Evolutionary conservation across 2,888 invertebrate genomes (phyloP).

Genomic region (Patella depressa): DNA sequence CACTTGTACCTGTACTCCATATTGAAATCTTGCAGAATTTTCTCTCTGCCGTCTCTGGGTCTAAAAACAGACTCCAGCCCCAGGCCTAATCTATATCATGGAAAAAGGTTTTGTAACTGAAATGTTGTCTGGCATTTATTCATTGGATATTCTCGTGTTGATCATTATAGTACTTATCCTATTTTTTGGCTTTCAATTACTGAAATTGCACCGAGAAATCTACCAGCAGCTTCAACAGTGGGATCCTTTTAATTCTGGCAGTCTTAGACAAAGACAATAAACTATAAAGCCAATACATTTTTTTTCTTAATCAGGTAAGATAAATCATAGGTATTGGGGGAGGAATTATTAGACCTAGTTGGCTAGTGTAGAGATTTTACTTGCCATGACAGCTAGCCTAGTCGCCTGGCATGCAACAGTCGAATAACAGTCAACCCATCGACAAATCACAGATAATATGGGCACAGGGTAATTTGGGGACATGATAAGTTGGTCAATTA

Average conservation of each 20-base stretch:
- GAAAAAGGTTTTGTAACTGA: not conserved
- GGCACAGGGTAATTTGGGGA: no score
- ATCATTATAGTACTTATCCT: not conserved
- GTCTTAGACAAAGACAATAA: not conserved
- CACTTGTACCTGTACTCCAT: not conserved
- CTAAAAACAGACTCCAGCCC: not conserved
- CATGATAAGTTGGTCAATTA: no score
- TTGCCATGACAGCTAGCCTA: not conserved
- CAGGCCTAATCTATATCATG: not conserved
- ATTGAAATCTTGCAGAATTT: not conserved
- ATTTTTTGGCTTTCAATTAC: not conserved
- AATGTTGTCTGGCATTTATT: not conserved
- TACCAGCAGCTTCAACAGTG: slow-evolving; percentile 1
- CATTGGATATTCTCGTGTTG: not conserved
- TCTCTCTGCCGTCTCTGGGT: not conserved
- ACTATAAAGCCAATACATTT: not conserved
- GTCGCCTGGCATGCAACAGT: no score
- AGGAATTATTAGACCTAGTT: not conserved
- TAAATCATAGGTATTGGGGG: not conserved
- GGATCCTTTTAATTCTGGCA: not conserved
- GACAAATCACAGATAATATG: no score
- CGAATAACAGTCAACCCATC: no score
- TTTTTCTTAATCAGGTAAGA: not conserved
- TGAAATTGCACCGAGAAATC: not conserved
- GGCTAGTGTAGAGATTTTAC: not conserved